A percentile compares a stretch with the other conserved stretches of the same genome.
phyloP scores from a whole-genome alignment of 2,888 invertebrate species.

The Platycheirus albimanus region DNA sequence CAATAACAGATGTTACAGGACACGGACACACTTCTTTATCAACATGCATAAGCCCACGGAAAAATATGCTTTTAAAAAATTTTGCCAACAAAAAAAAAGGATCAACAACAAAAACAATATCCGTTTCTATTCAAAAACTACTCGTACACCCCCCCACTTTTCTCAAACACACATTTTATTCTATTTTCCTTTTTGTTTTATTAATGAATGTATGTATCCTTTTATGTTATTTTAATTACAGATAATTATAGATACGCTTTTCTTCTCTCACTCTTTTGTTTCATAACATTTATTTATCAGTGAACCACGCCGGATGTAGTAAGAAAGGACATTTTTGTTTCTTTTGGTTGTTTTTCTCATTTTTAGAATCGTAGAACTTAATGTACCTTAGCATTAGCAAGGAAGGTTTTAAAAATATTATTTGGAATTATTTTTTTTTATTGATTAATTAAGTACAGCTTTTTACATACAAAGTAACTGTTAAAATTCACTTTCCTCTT shows the following conservation, averaged over 20 bases:
- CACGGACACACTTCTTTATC: constrained; percentile 46
- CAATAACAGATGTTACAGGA: constrained; percentile 62
- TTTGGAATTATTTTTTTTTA: constrained; percentile 22
- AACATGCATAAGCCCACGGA: constrained; percentile 9
- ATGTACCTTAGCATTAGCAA: no score
- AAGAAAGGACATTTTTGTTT: constrained; percentile 14
- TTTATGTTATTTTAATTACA: constrained; percentile 49
- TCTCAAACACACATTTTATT: constrained; percentile 12
- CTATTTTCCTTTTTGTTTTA: neutral
- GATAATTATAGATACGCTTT: constrained; percentile 32
- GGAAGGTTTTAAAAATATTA: neutral
- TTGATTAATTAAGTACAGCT: constrained; percentile 53
- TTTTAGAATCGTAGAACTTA: neutral
- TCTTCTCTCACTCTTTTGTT: constrained; percentile 27
- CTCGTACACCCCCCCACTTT: constrained; percentile 30
- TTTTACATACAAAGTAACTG: constrained; percentile 48
- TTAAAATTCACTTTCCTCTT: constrained; percentile 50
- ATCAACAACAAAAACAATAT: constrained; percentile 31
- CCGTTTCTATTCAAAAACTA: constrained; percentile 34
- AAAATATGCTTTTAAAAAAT: constrained; percentile 50
- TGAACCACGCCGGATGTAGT: constrained; percentile 29
- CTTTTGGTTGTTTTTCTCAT: neutral
- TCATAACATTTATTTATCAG: constrained; percentile 42
- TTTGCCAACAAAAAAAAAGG: constrained; percentile 17
- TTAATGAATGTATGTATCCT: constrained; percentile 18